Base-by-base conservation (phyloP, 2,888 invertebrate genomes). In the Heliconius hortense region DNA sequence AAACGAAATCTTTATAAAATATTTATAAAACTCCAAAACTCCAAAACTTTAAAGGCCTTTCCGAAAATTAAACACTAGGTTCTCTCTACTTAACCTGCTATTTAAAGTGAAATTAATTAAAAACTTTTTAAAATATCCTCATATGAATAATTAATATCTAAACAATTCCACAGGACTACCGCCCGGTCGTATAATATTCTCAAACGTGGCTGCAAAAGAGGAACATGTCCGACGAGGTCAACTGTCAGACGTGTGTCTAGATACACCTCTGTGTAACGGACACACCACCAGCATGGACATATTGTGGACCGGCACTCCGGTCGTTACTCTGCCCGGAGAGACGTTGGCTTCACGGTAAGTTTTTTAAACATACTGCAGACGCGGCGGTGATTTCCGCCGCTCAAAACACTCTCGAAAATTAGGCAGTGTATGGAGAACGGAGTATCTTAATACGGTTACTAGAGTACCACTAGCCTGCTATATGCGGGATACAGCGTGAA, bases 201-300 rank as follows among this genome's bases (percentile, higher is more conserved):
- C 99, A 28, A 99, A 99, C 90, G 99, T 99, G 15, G 99, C 99
- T 1, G 99, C 99, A 3, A 99, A 99, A 85, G 98, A 99, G 87
- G 99, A 99, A 88, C 99, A 99, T 88, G 99, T 99, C 0, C 95
- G 99, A 21, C 96, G 99, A 35, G 99, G 99, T 0, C 99, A 99
- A 90, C 92, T 99, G 79, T 99, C 99, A 0, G 99, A 99, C 91
- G 98, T 99, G 24, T 99, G 99, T 84, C 95, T 99, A 39, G 99
- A 99, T 92, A 99, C 99, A 0, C 99, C 99, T 0, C 95, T 99
- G n/a, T 99, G 99, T 88, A 99, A 99, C 89, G 99, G 99, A 18
- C 99, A 99, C 90, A 99, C 99, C 0, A 99, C 99, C 15, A 99
- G 99, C 80, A 99, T 99, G 99, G 99, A 99, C 90, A 99, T 99